phyloP scores from a whole-genome alignment of 2,888 invertebrate genomes.

The Holacanthella duospinosa region DNA sequence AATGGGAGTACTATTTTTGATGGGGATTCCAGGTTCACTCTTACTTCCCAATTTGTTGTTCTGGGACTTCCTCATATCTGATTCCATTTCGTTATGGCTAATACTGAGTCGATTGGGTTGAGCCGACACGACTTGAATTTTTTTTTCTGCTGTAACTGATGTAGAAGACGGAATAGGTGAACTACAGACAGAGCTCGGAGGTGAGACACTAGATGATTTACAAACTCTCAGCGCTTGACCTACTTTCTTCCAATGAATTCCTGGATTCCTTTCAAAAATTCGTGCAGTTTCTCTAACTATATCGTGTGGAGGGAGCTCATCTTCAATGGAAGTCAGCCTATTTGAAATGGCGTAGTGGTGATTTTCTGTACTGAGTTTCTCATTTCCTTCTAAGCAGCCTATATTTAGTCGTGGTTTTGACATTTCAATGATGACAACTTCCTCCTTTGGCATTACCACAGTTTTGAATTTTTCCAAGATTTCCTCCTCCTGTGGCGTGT shows the following conservation, averaged over 20 bases:
- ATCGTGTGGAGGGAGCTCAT: slow-evolving; percentile 77
- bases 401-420: slow-evolving; percentile 28
- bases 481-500: slow-evolving; percentile 31
- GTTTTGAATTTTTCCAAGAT: slow-evolving; percentile 36
- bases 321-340: slow-evolving; percentile 44
- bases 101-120: background rate
- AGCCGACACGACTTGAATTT: background rate
- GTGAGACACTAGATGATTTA: background rate
- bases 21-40: background rate
- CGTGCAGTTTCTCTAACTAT: slow-evolving; percentile 74
- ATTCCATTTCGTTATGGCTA: background rate
- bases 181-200: background rate
- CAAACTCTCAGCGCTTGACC: slow-evolving; percentile 1
- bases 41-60: background rate
- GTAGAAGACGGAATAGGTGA: background rate
- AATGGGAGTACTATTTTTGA: slow-evolving; percentile 37
- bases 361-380: slow-evolving; percentile 11
- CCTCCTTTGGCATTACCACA: slow-evolving; percentile 37
- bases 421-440: slow-evolving; percentile 38
- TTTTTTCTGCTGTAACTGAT: background rate
- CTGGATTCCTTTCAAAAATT: slow-evolving; percentile 60
- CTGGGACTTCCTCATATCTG: background rate
- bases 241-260: slow-evolving; percentile 1
- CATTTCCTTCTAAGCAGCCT: background rate
- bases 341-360: slow-evolving; percentile 25